Base-by-base conservation (phyloP, 1,140 invertebrate genomes). In the Drosophila mayri region DNA sequence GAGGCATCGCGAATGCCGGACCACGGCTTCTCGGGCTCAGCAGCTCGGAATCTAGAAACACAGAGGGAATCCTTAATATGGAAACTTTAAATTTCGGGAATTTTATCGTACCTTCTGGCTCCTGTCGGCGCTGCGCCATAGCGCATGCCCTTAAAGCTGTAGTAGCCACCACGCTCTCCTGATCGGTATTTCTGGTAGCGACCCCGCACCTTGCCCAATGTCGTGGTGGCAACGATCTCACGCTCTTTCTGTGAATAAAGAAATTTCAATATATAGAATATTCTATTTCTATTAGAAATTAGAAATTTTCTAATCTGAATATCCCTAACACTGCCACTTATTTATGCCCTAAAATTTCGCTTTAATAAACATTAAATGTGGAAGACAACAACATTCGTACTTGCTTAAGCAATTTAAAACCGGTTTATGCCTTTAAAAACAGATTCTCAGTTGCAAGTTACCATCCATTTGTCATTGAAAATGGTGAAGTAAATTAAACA, bases 1-100 rank as follows among this genome's bases (percentile, higher is more conserved):
- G 94, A 92, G 0, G 95, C 95, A 68, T 96, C 94, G 28, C 94
- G 93, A 0, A 95, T 77, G 0, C 95, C 95, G 3, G 92, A 85
- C 96, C 96, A 96, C 14, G 94, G 81, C 74, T 95, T 94, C 14
- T 94, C 77, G 0, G 95, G 94, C 46, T 93, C 80, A 3, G 95
- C 95, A 35, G 95, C 94, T 76, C 93, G 91, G 74, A 94, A 94
- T 43, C 94, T 92, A 32, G 18, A 20, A 71, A 57, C 8, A 0
- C 1, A 2, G 1, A 9, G 5, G 0, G 35, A 10, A 16, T 59
- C 25, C 22, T 59, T 38, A 25, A 18, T 14, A 0, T 22, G 7
- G 2, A 9, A 20, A 7, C 1, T 30, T n/a, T 11, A 0, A 4
- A 35, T 30, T 22, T 14, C 10, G 20, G 2, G 12, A 22, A 0